A percentile compares a stretch with the other conserved stretches of the same genome.
Evolutionary conservation across 2,113 vertebrate species (phyloP).

Genomic region (Lophius piscatorius): DNA sequence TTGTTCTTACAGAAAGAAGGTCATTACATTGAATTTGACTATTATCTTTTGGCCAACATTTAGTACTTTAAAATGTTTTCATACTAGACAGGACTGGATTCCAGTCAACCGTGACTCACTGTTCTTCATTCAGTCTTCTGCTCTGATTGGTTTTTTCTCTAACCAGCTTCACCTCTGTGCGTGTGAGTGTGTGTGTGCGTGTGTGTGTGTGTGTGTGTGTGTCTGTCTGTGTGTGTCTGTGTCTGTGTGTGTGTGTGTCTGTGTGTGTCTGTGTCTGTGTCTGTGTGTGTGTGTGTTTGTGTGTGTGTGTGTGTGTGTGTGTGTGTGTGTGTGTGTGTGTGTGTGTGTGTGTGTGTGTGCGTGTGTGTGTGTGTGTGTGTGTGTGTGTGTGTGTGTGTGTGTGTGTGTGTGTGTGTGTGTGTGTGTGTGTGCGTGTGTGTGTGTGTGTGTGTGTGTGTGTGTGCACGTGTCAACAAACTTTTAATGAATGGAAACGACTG

Average conservation of each 20-base stretch:
- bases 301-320: constrained; percentile 7
- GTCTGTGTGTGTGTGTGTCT: background rate
- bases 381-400: background rate
- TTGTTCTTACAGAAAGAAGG: too few species aligned
- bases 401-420: constrained; percentile 4
- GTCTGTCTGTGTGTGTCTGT: constrained; percentile 17
- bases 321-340: constrained; percentile 16
- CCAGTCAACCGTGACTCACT: too few species aligned
- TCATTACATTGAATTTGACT: too few species aligned
- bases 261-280: background rate
- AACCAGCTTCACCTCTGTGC: constrained; percentile 7
- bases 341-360: background rate
- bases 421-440: constrained; percentile 2
- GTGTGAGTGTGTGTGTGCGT: background rate
- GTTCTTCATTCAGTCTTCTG: background rate
- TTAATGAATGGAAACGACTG: constrained; percentile 47
- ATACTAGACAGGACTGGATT: too few species aligned
- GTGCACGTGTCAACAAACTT: constrained; percentile 27
- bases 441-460: constrained; percentile 7
- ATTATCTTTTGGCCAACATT: too few species aligned
- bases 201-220: constrained; percentile 4
- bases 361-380: constrained; percentile 8
- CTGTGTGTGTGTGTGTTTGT: constrained; percentile 1
- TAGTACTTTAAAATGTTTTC: too few species aligned
- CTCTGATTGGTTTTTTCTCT: constrained; percentile 14